Conservation (phyloP, 2,797 vertebrate genomes). For the Salarias fasciatus region DNA sequence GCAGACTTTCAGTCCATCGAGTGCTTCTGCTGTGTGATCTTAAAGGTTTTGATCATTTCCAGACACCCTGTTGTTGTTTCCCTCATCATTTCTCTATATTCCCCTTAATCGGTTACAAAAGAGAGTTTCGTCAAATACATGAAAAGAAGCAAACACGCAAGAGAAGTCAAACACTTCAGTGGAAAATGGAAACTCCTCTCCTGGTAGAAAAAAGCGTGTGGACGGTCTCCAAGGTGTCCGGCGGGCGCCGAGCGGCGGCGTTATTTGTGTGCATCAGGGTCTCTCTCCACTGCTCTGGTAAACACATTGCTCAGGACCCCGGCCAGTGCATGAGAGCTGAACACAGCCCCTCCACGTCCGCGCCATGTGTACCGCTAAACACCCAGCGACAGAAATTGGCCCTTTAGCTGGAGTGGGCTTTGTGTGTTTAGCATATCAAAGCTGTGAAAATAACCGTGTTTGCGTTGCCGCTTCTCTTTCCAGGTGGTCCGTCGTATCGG, state of each 20-base stretch:
- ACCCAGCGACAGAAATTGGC: constrained; percentile 70
- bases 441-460: constrained; percentile 88
- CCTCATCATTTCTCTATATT: too few species aligned
- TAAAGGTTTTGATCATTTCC: too few species aligned
- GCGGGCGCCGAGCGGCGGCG: constrained; percentile 45
- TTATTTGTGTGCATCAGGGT: constrained; percentile 71
- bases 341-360: constrained; percentile 75
- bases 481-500: constrained; percentile 85
- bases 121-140: constrained; percentile 3
- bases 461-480: constrained; percentile 77
- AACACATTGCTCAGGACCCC: constrained; percentile 75
- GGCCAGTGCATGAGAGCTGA: constrained; percentile 78
- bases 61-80: too few species aligned
- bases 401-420: constrained; percentile 67
- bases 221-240: constrained; percentile 71
- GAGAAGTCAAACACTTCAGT: constrained; percentile 23
- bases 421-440: constrained; percentile 83
- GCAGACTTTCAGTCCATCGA: too few species aligned
- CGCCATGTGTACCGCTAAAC: constrained; percentile 71
- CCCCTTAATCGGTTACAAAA: too few species aligned
- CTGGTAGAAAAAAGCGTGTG: constrained; percentile 57
- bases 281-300: constrained; percentile 72
- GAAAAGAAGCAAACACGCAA: not conserved
- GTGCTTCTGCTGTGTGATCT: too few species aligned
- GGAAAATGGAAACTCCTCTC: not conserved